phyloP scores from a whole-genome alignment of 2,888 invertebrate species.

The Phaonia tiefii region DNA sequence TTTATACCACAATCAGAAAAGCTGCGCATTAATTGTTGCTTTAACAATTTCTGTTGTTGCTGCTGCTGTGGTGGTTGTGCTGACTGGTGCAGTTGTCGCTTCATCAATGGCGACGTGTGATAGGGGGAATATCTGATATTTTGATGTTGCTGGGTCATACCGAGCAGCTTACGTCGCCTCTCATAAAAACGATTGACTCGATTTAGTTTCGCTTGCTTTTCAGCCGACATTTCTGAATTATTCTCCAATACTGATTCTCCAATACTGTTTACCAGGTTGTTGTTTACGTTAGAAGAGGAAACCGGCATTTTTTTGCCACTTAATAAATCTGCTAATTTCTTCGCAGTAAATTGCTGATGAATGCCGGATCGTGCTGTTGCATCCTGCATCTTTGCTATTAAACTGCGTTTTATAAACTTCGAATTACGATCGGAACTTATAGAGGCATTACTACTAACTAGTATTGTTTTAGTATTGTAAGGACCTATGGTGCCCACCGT shows the following conservation, averaged over 20 bases:
- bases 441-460: conserved; percentile 71
- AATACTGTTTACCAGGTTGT: conserved; percentile 13
- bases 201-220: conserved; percentile 67
- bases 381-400: conserved; percentile 65
- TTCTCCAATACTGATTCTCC: conserved; percentile 32
- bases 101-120: conserved; percentile 48
- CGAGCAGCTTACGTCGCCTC: conserved; percentile 72
- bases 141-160: conserved; percentile 54
- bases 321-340: conserved; percentile 73
- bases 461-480: conserved; percentile 72
- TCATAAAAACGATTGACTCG: conserved; percentile 75
- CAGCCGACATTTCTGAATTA: conserved; percentile 41
- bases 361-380: conserved; percentile 41
- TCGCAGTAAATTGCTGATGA: conserved; percentile 70
- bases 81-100: conserved; percentile 59
- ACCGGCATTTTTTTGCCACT: conserved; percentile 66
- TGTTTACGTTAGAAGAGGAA: not conserved
- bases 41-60: conserved; percentile 71
- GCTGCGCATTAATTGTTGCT: conserved; percentile 74
- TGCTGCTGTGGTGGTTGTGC: conserved; percentile 66
- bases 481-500: conserved; percentile 59
- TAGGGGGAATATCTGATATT: conserved; percentile 53
- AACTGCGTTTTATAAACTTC: conserved; percentile 74
- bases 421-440: conserved; percentile 70
- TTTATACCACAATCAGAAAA: conserved; percentile 74